A percentile compares a stretch with the other conserved stretches of the same genome.
phyloP scores from a whole-genome alignment of 2,113 vertebrate species.

The Ptyas mucosa region DNA sequence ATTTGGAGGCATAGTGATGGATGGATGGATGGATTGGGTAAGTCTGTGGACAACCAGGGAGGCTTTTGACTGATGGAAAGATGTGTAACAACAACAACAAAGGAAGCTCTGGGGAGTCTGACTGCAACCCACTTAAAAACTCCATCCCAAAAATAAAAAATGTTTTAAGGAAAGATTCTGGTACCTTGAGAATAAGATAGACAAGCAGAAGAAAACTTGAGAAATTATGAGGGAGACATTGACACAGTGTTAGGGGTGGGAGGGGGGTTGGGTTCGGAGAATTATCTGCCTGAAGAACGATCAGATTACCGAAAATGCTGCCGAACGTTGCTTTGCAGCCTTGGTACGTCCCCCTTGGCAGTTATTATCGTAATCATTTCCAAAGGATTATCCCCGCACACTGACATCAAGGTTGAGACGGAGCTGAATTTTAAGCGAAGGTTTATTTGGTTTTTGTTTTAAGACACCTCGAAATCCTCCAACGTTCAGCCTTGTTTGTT shows the following conservation, averaged over 20 bases:
- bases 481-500: slow-evolving; percentile 35
- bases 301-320: neutral
- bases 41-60: neutral
- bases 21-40: neutral
- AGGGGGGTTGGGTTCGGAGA: neutral
- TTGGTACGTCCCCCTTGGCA: neutral
- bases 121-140: neutral
- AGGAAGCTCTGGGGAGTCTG: neutral
- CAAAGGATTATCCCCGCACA: slow-evolving; percentile 26
- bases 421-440: slow-evolving; percentile 47
- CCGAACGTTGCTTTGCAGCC: slow-evolving; percentile 8
- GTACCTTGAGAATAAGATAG: neutral
- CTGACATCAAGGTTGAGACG: slow-evolving; percentile 14
- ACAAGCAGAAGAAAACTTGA: neutral
- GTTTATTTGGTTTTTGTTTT: slow-evolving; percentile 41
- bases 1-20: neutral
- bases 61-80: neutral
- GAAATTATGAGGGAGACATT: neutral
- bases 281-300: slow-evolving; percentile 6
- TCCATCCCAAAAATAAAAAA: neutral
- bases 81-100: neutral
- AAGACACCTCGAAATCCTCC: slow-evolving; percentile 37
- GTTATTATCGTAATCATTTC: slow-evolving; percentile 38
- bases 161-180: neutral
- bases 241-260: neutral